Conservation (phyloP, 2,113 vertebrate genomes). For the Thymallus thymallus region DNA sequence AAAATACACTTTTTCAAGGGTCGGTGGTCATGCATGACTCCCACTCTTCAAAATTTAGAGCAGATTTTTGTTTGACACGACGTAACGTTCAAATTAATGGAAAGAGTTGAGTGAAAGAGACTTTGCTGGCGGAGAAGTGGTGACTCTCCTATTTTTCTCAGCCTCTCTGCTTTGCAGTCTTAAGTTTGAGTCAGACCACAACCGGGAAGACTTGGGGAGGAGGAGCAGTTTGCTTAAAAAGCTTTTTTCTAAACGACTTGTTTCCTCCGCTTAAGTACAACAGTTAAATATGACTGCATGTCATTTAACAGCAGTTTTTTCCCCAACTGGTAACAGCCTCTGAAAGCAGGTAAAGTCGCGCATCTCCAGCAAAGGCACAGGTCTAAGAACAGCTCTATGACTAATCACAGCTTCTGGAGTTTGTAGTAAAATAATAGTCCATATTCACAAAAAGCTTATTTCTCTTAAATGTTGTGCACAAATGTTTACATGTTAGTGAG, state of each 20-base stretch:
- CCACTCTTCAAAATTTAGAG: neutral
- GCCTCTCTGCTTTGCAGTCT: neutral
- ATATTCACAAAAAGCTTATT: too few species aligned
- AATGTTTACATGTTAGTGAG: too few species aligned
- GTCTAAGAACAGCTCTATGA: too few species aligned
- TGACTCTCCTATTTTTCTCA: neutral
- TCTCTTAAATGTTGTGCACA: too few species aligned
- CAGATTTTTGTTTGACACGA: neutral
- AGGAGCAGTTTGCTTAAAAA: constrained; percentile 37
- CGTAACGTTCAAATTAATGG: too few species aligned
- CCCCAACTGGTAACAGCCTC: too few species aligned
- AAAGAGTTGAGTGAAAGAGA: neutral
- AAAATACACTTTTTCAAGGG: neutral
- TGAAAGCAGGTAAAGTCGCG: too few species aligned
- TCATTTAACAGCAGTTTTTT: neutral
- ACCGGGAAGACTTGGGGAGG: constrained; percentile 40
- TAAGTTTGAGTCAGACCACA: constrained; percentile 21
- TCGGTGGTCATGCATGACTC: neutral
- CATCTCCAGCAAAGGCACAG: too few species aligned
- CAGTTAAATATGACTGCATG: neutral
- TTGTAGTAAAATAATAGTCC: too few species aligned
- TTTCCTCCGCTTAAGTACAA: neutral
- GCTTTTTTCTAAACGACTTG: neutral
- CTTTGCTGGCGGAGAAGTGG: neutral
- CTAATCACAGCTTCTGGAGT: too few species aligned